Conservation (phyloP, 2,888 invertebrate genomes). For the Nomada flava region DNA sequence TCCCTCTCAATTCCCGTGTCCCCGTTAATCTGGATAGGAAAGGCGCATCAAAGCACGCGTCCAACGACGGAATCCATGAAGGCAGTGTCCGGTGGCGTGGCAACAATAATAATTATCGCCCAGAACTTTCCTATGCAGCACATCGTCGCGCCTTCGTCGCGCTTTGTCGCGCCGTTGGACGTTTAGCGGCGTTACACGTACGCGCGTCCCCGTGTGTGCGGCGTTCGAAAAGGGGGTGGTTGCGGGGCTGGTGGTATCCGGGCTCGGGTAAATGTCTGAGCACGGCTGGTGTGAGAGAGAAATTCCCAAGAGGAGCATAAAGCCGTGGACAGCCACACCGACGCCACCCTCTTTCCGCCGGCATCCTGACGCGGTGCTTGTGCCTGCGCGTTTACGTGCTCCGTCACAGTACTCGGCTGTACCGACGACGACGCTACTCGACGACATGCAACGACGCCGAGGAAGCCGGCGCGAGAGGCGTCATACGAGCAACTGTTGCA, state of each 20-base stretch:
- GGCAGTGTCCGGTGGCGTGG: conserved; percentile 40
- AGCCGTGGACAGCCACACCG: conserved; percentile 69
- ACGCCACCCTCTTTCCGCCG: conserved; percentile 68
- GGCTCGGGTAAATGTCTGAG: conserved; percentile 41
- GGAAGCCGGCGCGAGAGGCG: conserved; percentile 50
- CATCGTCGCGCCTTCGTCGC: conserved; percentile 52
- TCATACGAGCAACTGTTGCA: conserved; percentile 76
- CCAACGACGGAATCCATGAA: conserved; percentile 24
- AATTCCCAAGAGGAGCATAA: conserved; percentile 72
- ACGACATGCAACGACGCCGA: conserved; percentile 41
- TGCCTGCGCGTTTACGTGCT: conserved; percentile 59
- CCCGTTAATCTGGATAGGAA: conserved; percentile 25
- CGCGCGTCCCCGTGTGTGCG: background rate
- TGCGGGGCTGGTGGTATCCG: background rate
- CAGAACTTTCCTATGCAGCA: conserved; percentile 58
- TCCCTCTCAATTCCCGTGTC: conserved; percentile 25
- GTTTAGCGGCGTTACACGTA: conserved; percentile 45
- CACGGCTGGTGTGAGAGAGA: conserved; percentile 55
- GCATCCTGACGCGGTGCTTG: conserved; percentile 68
- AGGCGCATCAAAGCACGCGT: conserved; percentile 17
- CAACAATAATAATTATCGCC: conserved; percentile 67
- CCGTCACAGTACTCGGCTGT: conserved; percentile 57
- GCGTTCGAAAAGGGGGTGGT: background rate
- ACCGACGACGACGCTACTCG: conserved; percentile 55
- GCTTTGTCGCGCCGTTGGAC: conserved; percentile 39